Base-by-base conservation (phyloP, 2,797 vertebrate species). In the Glossophaga mutica region DNA sequence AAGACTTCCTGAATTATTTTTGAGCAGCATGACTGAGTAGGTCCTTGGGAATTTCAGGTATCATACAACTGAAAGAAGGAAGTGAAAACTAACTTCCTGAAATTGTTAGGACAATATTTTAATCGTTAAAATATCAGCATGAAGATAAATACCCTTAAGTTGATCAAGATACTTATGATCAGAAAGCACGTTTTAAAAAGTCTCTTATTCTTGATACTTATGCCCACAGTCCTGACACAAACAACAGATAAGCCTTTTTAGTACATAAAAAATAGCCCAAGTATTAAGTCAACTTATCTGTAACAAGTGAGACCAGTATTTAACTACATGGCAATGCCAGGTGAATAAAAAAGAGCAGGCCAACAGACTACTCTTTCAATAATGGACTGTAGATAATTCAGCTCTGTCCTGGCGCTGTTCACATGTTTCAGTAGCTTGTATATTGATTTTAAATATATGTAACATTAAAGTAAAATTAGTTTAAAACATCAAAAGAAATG, bases 281-380 rank as follows among this genome's bases (percentile, higher is more conserved):
- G 59, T 87, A 73, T 77, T 92, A 94, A 96, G 74, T 97, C 92
- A 90, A 79, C 97, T 90, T 92, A n/a, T 83, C 87, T 93, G 39
- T 95, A 93, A 65, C 91, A 95, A 87, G 74, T 83, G 50, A 94
- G 39, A 79, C 26, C 84, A 22, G 78, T 95, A 86, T 93, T 97
- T 94, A 97, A 97, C 67, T 84, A 94, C 52, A 90, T 97, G 89
- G 95, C 94, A 96, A 95, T 12, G 88, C 46, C 3, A 46, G 34
- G 39, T 94, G 79, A 89, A 89, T 44, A 34, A 91, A 95, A 95
- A 87, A 87, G 76, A 55, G 16, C 42, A n/a, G 62, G 37, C 26
- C 83, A 76, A 70, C 83, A 83, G 52, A 71, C n/a, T 65, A 50
- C 59, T 90, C 50, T 91, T 88, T 95, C 74, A 29, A 7, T 88